Evolutionary conservation across 2,113 vertebrate genomes (phyloP).

Genomic region (Rhabdornis inornatus): DNA sequence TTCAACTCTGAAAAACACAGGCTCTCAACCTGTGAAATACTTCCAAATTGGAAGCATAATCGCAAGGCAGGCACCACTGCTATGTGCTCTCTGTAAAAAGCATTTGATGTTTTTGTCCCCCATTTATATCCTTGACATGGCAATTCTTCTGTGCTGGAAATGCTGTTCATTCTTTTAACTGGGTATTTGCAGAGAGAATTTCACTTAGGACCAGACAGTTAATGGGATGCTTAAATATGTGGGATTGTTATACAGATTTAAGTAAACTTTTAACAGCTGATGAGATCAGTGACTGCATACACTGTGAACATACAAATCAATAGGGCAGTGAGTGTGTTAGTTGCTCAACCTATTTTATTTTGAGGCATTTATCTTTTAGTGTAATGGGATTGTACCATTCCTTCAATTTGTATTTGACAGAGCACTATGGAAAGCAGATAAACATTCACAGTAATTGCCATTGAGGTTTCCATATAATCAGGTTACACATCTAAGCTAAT

Average conservation of each 20-base stretch:
- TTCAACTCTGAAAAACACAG: not conserved
- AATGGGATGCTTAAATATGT: not conserved
- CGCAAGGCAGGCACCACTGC: not conserved
- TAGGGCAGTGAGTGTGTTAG: not conserved
- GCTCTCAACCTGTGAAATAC: not conserved
- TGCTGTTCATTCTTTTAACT: not conserved
- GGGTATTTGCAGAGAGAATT: not conserved
- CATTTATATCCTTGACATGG: not conserved
- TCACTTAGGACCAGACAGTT: not conserved
- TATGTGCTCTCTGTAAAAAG: not conserved
- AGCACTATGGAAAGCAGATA: constrained; percentile 17
- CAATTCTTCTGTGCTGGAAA: not conserved
- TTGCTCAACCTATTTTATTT: not conserved
- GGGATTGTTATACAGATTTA: not conserved
- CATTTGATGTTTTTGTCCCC: not conserved
- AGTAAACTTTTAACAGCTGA: not conserved
- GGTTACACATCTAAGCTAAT: constrained; percentile 12
- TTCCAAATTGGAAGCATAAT: not conserved
- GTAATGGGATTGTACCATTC: not conserved
- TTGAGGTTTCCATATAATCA: not conserved
- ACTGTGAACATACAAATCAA: not conserved
- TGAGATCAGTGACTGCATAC: not conserved
- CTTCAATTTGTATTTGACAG: constrained; percentile 4
- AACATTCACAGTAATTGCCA: not conserved
- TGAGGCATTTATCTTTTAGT: not conserved